Evolutionary conservation across 2,888 invertebrate species (phyloP), one percentile per base, ranked within the genome.

Genomic region (Heteromurus nitidus): DNA sequence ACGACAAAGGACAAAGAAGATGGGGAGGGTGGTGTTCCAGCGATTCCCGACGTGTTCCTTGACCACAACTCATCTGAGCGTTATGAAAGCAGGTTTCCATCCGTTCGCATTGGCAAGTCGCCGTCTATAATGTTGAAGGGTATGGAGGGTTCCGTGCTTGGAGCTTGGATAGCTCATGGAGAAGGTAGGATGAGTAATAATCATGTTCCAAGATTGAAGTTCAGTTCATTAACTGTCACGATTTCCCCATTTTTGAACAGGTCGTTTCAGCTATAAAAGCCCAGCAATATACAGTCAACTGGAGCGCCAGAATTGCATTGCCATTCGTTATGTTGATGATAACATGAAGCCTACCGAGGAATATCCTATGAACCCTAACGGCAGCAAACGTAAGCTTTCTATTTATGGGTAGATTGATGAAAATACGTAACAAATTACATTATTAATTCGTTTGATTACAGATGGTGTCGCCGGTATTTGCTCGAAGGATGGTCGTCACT

Each of bases 311-410:
- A 91, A 93, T 28, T 94, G 96, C 85, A 89, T 96, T 11, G 93
- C 96, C 0, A 89, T 98, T 87, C 92, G 93, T 75, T 99, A 96
- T 89, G 95, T 95, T 0, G 95, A 98, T 89, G 96, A 97, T 88
- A 89, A 91, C 22, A 94, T 94, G 0, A 85, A 89, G 11, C 92
- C 95, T 0, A 96, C 97, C 0, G 93, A 94, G 88, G 88, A 88
- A 0, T 98, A 99, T 90, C 99, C 99, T 0, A 92, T 95, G 92
- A 99, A 99, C 91, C 99, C 99, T 0, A 98, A 97, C 89, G 97
- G 97, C 81, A 96, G 95, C 88, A 90, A 92, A 85, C 92, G 94
- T 93, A 89, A 89, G 90, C 73, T 28, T 16, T 2, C 16, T 11
- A 24, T 5, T 16, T 24, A 50, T 18, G 20, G 3, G 9, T 50